Evolutionary conservation across 2,113 vertebrate species (phyloP), one percentile per base, ranked within the genome.

Genomic region (Paramormyrops kingsleyae): DNA sequence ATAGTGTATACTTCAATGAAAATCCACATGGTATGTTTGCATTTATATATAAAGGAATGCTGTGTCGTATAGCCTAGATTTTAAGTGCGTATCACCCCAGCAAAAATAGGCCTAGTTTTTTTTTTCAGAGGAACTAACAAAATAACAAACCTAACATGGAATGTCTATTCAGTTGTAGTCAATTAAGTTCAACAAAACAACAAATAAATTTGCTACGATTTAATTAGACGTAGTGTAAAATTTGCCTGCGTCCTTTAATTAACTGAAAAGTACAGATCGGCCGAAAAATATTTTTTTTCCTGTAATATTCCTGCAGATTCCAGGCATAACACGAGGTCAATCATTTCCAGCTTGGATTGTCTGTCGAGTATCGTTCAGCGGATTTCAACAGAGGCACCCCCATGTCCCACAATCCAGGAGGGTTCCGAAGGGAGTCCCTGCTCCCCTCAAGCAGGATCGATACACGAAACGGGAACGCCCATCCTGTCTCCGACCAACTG

Each of bases 341-440:
- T 97, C 15, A 97, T 99, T 84, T 99, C 98, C 91, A 99, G 98
- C 91, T 95, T 99, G 1, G 98, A 99, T 77, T 99, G 98, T 88
- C 96, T 99, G 91, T 99, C 98, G 90, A 99, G 98, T 95, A 99
- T 99, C 84, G 98, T 99, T 90, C 97, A 99, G 95, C 95, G 99
- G 89, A 99, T 99, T 96, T 98, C 98, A 88, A 99, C 97, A 0
- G 97, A 98, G 39, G 97, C 93, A 88, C 94, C 97, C 52, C 92
- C 96, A 0, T 97, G 97, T 42, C 93, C 96, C 9, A 17, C 95
- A 53, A 92, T 94, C 35, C 95, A 95, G 59, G 93, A 93, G 39
- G 92, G 93, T 42, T 91, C 94, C 66, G 96, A 97, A 8, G 94
- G 95, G 2, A 95, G 92, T 66, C 95, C 96, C 0, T 95, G 93